Evolutionary conservation across 2,888 invertebrate genomes (phyloP).

Genomic region (Gibbula magus): DNA sequence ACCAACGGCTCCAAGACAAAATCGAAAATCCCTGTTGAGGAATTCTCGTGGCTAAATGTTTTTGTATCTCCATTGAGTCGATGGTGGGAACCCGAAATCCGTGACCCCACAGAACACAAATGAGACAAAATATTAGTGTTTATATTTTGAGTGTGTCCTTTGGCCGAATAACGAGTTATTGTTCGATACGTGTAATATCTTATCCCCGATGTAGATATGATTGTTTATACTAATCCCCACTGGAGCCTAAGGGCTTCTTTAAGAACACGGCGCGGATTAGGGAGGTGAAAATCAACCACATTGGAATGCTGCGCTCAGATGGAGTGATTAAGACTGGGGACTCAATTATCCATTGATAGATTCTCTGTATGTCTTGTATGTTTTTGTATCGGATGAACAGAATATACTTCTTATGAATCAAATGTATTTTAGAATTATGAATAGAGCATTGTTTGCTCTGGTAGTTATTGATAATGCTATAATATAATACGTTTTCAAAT

Average conservation of each 20-base stretch:
- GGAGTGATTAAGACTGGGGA: neutral
- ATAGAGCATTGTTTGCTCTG: too few relatives aligned
- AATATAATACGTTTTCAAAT: too few relatives aligned
- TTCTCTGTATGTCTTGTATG: neutral
- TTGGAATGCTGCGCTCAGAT: neutral
- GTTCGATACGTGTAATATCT: neutral
- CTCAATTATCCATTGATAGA: neutral
- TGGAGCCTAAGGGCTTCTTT: neutral
- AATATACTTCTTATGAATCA: too few relatives aligned
- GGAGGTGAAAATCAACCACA: neutral
- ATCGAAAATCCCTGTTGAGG: neutral
- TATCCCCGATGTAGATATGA: slow-evolving; percentile 6
- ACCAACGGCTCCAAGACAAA: neutral
- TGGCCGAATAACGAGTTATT: neutral
- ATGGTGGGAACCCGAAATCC: neutral
- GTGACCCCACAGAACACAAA: neutral
- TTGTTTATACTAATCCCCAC: neutral
- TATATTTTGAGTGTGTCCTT: neutral
- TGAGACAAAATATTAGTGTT: neutral
- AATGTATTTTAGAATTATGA: too few relatives aligned
- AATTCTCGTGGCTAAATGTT: neutral
- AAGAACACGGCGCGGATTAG: neutral
- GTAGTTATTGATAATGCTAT: too few relatives aligned
- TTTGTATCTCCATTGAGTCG: neutral
- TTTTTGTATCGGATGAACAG: too few relatives aligned